Conservation (phyloP, 2,797 vertebrate species). For the Stomatorhinus walkeri region DNA sequence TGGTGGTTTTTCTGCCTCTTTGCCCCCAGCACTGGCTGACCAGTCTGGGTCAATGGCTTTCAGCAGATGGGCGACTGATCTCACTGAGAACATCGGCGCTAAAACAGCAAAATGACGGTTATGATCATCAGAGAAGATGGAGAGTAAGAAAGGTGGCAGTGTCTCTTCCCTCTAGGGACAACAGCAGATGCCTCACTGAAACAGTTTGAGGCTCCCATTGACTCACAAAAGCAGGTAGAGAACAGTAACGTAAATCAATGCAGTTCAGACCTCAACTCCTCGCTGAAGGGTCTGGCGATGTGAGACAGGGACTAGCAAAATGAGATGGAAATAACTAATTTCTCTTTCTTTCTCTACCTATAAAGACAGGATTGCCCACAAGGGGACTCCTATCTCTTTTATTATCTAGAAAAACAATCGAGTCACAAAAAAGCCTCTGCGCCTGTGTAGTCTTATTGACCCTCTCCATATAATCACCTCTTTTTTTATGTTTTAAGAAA, state of each 20-base stretch:
- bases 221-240: slow-evolving; percentile 20
- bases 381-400: slow-evolving; percentile 45
- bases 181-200: not conserved
- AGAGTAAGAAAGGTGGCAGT: not conserved
- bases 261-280: slow-evolving; percentile 20
- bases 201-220: not conserved
- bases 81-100: not conserved
- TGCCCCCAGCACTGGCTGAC: not conserved
- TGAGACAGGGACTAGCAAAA: slow-evolving; percentile 32
- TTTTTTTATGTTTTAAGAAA: slow-evolving; percentile 30
- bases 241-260: slow-evolving; percentile 32
- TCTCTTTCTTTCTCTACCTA: slow-evolving; percentile 37
- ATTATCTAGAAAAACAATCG: slow-evolving; percentile 42
- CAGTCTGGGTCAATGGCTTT: not conserved
- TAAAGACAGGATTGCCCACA: slow-evolving; percentile 43
- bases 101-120: not conserved
- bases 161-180: not conserved
- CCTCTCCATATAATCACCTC: slow-evolving; percentile 23
- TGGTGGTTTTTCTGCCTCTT: not conserved
- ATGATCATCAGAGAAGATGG: not conserved
- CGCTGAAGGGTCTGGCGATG: not conserved
- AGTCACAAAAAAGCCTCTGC: slow-evolving; percentile 22
- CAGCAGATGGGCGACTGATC: not conserved
- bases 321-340: slow-evolving; percentile 48
- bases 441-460: slow-evolving; percentile 57